Conservation (phyloP, 2,888 invertebrate genomes). For the Blastobasis lacticolella region DNA sequence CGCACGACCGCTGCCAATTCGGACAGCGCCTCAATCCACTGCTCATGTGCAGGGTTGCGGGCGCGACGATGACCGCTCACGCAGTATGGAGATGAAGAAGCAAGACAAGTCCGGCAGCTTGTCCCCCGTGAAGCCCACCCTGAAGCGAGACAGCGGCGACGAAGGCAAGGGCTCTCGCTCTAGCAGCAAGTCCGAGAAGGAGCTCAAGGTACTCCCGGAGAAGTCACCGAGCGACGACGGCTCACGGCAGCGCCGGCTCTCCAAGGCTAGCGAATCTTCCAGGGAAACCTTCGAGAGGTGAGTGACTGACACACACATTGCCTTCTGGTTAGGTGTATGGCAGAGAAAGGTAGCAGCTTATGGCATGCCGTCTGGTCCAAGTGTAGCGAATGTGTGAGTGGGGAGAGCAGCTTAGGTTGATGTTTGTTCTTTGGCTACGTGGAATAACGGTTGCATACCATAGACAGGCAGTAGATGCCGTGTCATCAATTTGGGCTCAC, state of each 20-base stretch:
- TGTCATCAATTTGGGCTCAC: too few species aligned
- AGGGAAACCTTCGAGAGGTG: slow-evolving; percentile 63
- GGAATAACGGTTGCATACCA: too few species aligned
- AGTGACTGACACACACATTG: not conserved
- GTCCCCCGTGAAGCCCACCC: slow-evolving; percentile 50
- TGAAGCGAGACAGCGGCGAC: slow-evolving; percentile 45
- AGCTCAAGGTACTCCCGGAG: slow-evolving; percentile 49
- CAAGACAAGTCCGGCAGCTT: slow-evolving; percentile 60
- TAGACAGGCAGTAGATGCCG: too few species aligned
- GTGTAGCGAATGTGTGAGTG: too few species aligned
- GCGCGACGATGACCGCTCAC: slow-evolving; percentile 39
- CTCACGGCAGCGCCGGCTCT: slow-evolving; percentile 40
- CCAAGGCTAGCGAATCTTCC: slow-evolving; percentile 52
- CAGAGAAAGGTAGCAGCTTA: too few species aligned
- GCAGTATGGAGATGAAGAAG: slow-evolving; percentile 67
- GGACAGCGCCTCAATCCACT: too few species aligned
- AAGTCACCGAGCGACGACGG: slow-evolving; percentile 54
- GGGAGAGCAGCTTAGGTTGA: too few species aligned
- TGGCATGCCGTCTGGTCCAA: not conserved
- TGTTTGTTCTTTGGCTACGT: too few species aligned
- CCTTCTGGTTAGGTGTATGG: too few species aligned
- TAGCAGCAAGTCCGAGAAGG: slow-evolving; percentile 54
- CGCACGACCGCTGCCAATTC: too few species aligned
- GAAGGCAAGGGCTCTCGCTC: slow-evolving; percentile 46
- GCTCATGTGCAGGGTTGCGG: too few species aligned